phyloP scores from a whole-genome alignment of 2,888 invertebrate genomes.

The Erebia epiphron region DNA sequence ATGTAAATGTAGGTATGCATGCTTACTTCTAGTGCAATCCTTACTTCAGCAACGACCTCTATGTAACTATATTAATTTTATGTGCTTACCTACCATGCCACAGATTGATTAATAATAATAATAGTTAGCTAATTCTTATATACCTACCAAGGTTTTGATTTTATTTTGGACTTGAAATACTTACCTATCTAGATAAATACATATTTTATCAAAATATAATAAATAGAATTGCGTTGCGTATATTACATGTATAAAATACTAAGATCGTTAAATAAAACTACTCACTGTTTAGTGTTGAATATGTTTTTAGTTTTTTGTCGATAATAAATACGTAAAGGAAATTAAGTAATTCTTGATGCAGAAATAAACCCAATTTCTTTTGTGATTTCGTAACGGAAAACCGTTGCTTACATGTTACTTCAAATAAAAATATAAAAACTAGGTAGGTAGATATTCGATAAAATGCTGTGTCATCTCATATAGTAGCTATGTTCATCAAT shows the following conservation, averaged over 20 bases:
- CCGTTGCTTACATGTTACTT: not conserved
- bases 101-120: not conserved
- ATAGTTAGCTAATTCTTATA: not conserved
- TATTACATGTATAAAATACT: not conserved
- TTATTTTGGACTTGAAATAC: not conserved
- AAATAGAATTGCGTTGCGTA: not conserved
- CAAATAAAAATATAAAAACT: too few relatives aligned
- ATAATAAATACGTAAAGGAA: conserved; percentile 3
- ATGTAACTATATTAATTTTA: too few relatives aligned
- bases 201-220: not conserved
- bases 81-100: too few relatives aligned
- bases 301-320: not conserved
- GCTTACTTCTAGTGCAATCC: too few relatives aligned
- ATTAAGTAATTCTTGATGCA: conserved; percentile 8
- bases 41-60: too few relatives aligned
- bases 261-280: not conserved
- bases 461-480: not conserved
- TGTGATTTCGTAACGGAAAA: not conserved
- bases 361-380: conserved; percentile 8
- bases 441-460: too few relatives aligned
- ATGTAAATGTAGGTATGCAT: too few relatives aligned
- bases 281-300: not conserved
- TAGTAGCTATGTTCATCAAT: too few relatives aligned
- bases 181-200: not conserved
- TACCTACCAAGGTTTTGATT: too few relatives aligned